These are phyloP conservation scores for Coccyzus lansbergi DNA, from an alignment of 2,797 vertebrate genomes.

Conservation along the genomic window DNA sequence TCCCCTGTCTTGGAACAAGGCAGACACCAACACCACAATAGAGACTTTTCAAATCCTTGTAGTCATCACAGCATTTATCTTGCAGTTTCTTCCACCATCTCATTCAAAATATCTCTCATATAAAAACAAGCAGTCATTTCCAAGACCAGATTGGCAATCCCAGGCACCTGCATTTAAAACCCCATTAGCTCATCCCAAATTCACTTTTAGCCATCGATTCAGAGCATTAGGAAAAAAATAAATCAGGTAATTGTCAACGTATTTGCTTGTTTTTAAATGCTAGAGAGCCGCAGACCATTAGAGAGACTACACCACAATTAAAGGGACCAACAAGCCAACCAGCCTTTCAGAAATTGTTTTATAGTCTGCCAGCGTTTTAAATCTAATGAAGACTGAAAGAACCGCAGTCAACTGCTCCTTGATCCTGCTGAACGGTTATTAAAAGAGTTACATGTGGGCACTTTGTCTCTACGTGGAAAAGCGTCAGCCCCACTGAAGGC, in stretches of 20 bases:
- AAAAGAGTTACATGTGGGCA: background rate
- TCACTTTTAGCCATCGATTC: background rate
- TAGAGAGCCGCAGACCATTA: background rate
- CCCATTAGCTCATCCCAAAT: background rate
- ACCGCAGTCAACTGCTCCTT: background rate
- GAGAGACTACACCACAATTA: background rate
- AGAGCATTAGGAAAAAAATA: background rate
- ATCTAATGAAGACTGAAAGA: background rate
- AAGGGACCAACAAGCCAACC: background rate
- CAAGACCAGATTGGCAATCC: background rate
- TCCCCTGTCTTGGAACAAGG: background rate
- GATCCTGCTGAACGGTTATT: background rate
- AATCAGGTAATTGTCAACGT: background rate
- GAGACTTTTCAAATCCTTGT: background rate
- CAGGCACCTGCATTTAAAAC: background rate
- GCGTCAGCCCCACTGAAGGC: background rate
- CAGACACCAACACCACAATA: background rate
- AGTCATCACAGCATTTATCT: background rate
- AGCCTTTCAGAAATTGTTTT: background rate
- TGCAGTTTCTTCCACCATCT: background rate
- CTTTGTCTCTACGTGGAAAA: background rate
- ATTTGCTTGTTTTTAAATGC: background rate
- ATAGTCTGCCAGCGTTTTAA: background rate
- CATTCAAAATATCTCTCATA: background rate
- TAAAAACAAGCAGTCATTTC: background rate